These are phyloP conservation scores for Apoda limacodes DNA, from an alignment of 2,888 invertebrate genomes.

Conservation along the genomic window DNA sequence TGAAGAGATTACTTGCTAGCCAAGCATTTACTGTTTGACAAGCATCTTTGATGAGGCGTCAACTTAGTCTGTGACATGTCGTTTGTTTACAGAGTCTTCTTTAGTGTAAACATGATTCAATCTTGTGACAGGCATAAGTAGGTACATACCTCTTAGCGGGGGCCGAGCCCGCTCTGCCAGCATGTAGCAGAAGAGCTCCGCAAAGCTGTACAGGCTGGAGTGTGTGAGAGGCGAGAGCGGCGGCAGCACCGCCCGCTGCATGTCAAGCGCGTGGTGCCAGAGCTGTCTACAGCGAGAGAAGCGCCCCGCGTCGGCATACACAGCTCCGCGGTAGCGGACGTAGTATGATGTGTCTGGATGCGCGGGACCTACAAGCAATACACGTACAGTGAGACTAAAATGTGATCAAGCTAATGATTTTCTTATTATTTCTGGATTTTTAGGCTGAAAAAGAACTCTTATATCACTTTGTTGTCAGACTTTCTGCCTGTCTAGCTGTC, in stretches of 20 bases:
- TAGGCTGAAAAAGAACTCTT: no score
- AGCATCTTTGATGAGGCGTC: constrained; percentile 1
- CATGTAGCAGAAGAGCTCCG: constrained; percentile 95
- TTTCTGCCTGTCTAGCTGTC: no score
- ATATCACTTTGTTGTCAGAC: no score
- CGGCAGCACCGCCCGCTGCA: constrained; percentile 94
- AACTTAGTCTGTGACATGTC: no score
- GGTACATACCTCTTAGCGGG: constrained; percentile 62
- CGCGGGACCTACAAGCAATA: constrained; percentile 75
- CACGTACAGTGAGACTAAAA: no score
- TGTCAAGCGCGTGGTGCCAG: constrained; percentile 97
- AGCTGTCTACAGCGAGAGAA: constrained; percentile 92
- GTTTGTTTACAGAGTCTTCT: no score
- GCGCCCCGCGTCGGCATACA: constrained; percentile 95
- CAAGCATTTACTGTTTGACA: background rate
- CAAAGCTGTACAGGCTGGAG: constrained; percentile 93
- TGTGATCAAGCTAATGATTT: no score
- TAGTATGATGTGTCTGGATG: constrained; percentile 98
- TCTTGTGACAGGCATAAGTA: no score
- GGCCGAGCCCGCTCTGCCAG: constrained; percentile 85
- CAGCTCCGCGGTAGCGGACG: constrained; percentile 91
- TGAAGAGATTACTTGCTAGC: background rate
- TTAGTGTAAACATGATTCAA: no score
- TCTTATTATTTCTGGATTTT: no score
- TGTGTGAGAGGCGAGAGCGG: constrained; percentile 96